Evolutionary conservation across 2,797 vertebrate species (phyloP), one percentile per base, ranked within the genome.

Genomic region (Propithecus deckenii): DNA sequence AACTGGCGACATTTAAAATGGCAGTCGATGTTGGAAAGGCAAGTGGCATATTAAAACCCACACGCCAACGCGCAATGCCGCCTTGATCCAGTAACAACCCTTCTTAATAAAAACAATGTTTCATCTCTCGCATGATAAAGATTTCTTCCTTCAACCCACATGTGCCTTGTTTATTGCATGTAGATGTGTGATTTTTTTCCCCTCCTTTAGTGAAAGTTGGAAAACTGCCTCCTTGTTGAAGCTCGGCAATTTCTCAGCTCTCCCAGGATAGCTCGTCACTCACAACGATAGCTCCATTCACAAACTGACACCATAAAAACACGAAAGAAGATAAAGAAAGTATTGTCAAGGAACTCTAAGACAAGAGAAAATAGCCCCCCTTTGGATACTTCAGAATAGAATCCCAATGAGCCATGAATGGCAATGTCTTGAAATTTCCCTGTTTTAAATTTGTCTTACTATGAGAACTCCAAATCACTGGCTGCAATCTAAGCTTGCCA

Each of bases 1-100:
- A 94, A 97, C 95, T 93, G 20, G 90, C 95, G 97, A 91, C 91
- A 98, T 98, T 98, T 98, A 97, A 97, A 98, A 98, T 97, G 87
- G 84, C 93, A 96, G n/a, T 96, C 86, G 71, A 97, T 96, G 43
- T 74, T 97, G 97, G 69, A 81, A 98, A 98, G 93, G 97, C 79
- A 98, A 98, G 97, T 89, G 81, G 38, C 91, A 69, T 97, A 96
- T 97, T 97, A 96, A 90, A 94, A 91, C 87, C 93, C 87, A 93
- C 94, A 91, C 32, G 95, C 38, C 1, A 23, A 89, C 9, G 12
- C n/a, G 86, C 46, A 84, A 38, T 38, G 90, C 69, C 95, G 94
- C 38, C 28, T 86, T 52, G 91, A 79, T 83, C 88, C 96, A 97
- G 72, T 83, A 97, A 25, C 50, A 96, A 65, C 43, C 1, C 55